These are phyloP conservation scores for Dorcus hopei DNA, from an alignment of 2,888 invertebrate genomes.

Conservation along the genomic window DNA sequence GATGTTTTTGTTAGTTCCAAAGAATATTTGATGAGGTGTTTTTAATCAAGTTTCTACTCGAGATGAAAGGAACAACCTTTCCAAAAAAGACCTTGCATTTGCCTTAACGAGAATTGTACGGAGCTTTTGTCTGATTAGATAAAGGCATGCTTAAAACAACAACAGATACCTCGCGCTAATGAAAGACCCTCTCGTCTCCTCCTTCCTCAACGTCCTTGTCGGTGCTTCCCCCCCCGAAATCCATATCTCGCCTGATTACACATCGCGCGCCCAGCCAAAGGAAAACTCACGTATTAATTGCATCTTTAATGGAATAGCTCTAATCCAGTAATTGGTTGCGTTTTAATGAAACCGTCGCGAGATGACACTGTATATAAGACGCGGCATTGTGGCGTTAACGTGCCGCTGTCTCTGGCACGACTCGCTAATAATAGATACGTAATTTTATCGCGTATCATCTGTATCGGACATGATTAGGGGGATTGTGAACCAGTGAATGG, in stretches of 20 bases:
- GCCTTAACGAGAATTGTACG: slow-evolving; percentile 39
- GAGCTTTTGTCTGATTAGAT: slow-evolving; percentile 51
- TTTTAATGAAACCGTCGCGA: slow-evolving; percentile 36
- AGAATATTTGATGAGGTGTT: too few species aligned
- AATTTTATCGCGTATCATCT: slow-evolving; percentile 19
- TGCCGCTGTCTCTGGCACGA: slow-evolving; percentile 9
- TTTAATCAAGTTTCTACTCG: too few species aligned
- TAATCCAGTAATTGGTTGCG: slow-evolving; percentile 40
- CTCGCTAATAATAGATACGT: slow-evolving; percentile 17
- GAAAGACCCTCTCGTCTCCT: slow-evolving; percentile 41
- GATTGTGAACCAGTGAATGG: slow-evolving; percentile 16
- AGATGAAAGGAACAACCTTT: background rate
- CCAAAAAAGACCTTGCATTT: slow-evolving; percentile 22
- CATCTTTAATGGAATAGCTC: slow-evolving; percentile 40
- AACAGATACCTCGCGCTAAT: slow-evolving; percentile 51
- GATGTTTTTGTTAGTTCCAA: too few species aligned
- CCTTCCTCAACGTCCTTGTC: slow-evolving; percentile 18
- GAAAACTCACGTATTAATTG: slow-evolving; percentile 44
- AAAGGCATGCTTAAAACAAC: slow-evolving; percentile 53
- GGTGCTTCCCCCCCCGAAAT: slow-evolving; percentile 12
- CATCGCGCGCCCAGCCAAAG: slow-evolving; percentile 38
- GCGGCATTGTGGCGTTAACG: slow-evolving; percentile 3
- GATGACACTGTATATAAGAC: slow-evolving; percentile 15
- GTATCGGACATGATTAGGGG: slow-evolving; percentile 17
- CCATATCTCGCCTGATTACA: slow-evolving; percentile 43